These are phyloP conservation scores for Gadus macrocephalus DNA, from an alignment of 2,113 vertebrate genomes.

Conservation along the genomic window DNA sequence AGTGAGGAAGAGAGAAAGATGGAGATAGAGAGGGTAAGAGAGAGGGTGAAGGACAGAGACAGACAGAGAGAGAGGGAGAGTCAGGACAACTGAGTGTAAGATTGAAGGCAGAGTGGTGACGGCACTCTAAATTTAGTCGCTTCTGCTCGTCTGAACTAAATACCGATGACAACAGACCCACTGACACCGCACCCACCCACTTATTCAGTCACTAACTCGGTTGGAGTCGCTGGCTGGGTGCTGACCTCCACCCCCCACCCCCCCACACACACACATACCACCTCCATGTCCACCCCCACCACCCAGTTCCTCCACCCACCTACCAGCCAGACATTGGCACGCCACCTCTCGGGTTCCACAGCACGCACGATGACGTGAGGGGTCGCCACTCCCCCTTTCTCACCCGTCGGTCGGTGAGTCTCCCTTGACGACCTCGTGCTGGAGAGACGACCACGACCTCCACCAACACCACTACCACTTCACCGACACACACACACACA, in stretches of 20 bases:
- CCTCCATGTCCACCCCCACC: neutral
- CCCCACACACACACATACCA: too few species aligned
- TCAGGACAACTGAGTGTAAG: neutral
- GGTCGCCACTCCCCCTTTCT: too few species aligned
- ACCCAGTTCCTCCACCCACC: neutral
- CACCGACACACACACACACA: too few species aligned
- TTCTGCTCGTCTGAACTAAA: slow-evolving; percentile 77
- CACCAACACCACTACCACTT: too few species aligned
- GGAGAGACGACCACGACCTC: too few species aligned
- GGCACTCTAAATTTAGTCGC: slow-evolving; percentile 86
- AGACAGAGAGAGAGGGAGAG: too few species aligned
- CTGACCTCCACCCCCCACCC: neutral
- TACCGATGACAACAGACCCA: slow-evolving; percentile 81
- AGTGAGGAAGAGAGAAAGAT: slow-evolving; percentile 3
- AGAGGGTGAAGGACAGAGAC: neutral
- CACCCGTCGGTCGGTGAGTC: too few species aligned
- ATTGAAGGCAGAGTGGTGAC: slow-evolving; percentile 16
- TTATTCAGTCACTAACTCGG: slow-evolving; percentile 35
- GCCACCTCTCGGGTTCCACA: too few species aligned
- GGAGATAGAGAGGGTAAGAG: neutral
- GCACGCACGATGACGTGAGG: too few species aligned
- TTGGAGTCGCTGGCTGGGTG: neutral
- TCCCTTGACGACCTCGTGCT: too few species aligned
- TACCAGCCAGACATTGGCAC: neutral
- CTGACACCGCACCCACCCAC: slow-evolving; percentile 56